Evolutionary conservation across 2,797 vertebrate species (phyloP).

Genomic region (Poeciliopsis infans): DNA sequence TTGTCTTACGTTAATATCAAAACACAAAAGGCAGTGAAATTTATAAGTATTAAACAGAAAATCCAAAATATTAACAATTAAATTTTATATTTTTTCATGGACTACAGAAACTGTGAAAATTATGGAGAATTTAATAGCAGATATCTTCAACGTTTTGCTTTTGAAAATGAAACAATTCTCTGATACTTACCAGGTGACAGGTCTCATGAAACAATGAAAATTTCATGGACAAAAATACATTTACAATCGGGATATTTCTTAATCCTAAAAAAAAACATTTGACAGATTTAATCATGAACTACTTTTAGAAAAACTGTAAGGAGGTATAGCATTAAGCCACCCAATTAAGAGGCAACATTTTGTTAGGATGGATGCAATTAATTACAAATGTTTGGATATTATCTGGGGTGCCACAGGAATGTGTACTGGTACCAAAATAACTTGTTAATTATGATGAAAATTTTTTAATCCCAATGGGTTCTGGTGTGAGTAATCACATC

Average conservation of each 20-base stretch:
- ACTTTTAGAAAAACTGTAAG: no score
- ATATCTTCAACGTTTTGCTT: background rate
- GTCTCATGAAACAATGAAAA: background rate
- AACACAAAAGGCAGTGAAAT: background rate
- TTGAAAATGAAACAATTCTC: background rate
- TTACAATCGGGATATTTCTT: no score
- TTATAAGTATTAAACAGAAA: background rate
- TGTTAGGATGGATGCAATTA: background rate
- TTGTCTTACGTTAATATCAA: fast-evolving
- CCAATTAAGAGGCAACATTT: no score
- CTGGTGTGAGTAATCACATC: background rate
- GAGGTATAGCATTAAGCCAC: background rate
- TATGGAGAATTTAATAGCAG: background rate
- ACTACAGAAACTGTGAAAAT: background rate
- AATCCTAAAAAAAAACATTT: no score
- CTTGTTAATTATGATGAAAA: no score
- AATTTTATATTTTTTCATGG: background rate
- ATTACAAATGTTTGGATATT: background rate
- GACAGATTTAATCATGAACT: no score
- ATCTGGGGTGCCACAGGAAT: background rate
- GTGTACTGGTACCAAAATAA: background rate
- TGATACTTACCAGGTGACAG: background rate
- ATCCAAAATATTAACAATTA: background rate
- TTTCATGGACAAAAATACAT: background rate
- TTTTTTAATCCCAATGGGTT: background rate